Evolutionary conservation across 2,888 invertebrate genomes (phyloP).

Genomic region (Galerucella calmariensis): DNA sequence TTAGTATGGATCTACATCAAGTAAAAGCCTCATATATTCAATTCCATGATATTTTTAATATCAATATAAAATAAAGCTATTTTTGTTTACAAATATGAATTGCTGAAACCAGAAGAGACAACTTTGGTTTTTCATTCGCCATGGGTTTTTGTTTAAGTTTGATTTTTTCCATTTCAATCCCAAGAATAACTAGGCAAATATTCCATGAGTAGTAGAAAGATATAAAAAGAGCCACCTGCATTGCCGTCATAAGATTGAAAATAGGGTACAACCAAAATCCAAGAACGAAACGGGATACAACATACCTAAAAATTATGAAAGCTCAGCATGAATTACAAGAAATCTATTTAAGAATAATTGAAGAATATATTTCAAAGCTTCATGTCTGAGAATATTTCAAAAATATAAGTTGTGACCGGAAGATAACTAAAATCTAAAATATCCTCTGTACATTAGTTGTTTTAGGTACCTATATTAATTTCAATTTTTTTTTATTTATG

Average conservation of each 20-base stretch:
- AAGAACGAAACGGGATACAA: constrained; percentile 5
- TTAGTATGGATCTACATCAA: too few relatives aligned
- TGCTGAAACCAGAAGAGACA: neutral
- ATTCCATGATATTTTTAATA: neutral
- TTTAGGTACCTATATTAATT: too few relatives aligned
- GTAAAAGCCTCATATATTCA: too few relatives aligned
- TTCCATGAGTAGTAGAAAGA: constrained; percentile 7
- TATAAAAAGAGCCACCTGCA: constrained; percentile 7
- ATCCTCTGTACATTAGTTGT: too few relatives aligned
- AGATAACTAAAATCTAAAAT: too few relatives aligned
- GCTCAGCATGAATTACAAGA: neutral
- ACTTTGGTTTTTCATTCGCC: neutral
- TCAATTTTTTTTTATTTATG: too few relatives aligned
- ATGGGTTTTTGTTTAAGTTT: constrained; percentile 9
- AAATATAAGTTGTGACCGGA: too few relatives aligned
- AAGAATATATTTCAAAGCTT: too few relatives aligned
- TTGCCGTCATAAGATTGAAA: constrained; percentile 11
- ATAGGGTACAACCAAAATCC: constrained; percentile 21
- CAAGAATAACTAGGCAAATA: constrained; percentile 5
- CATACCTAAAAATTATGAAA: constrained; percentile 18
- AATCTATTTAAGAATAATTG: too few relatives aligned
- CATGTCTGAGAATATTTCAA: too few relatives aligned
- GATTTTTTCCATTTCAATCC: constrained; percentile 14
- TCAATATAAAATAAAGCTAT: neutral
- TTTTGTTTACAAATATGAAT: too few relatives aligned